These are phyloP conservation scores for Andrena bicolor DNA, from an alignment of 2,888 invertebrate genomes.

Conservation along the genomic window DNA sequence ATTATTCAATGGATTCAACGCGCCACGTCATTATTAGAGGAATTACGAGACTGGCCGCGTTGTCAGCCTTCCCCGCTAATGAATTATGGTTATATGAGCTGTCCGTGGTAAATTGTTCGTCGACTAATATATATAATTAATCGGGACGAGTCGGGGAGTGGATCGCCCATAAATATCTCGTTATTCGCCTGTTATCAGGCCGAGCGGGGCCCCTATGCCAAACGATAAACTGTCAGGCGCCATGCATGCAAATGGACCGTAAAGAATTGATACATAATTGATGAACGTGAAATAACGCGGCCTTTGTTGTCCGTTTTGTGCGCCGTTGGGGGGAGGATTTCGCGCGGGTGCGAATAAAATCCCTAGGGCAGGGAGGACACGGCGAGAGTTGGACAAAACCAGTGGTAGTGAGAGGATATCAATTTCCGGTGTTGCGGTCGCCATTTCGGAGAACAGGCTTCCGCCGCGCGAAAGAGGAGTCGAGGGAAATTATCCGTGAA, in stretches of 20 bases:
- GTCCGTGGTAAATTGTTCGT: constrained; percentile 19
- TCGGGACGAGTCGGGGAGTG: constrained; percentile 14
- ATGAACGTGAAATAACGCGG: constrained; percentile 11
- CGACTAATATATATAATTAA: constrained; percentile 51
- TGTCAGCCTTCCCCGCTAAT: neutral
- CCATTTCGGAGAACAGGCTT: constrained; percentile 11
- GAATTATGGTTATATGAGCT: constrained; percentile 20
- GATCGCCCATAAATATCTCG: constrained; percentile 42
- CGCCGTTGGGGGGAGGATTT: neutral
- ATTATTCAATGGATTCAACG: constrained; percentile 25
- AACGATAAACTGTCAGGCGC: constrained; percentile 12
- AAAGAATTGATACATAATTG: constrained; percentile 42
- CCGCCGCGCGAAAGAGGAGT: constrained; percentile 19
- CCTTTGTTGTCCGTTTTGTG: constrained; percentile 4
- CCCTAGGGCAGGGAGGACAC: neutral
- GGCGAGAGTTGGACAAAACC: neutral
- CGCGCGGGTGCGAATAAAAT: neutral
- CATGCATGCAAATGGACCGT: constrained; percentile 32
- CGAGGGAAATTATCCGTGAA: constrained; percentile 49
- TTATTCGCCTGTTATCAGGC: constrained; percentile 29
- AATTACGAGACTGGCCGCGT: constrained; percentile 11
- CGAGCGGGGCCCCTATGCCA: neutral
- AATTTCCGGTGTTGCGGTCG: constrained; percentile 38
- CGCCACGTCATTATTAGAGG: constrained; percentile 30
- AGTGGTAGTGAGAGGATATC: constrained; percentile 35